Base-by-base conservation (phyloP, 2,888 invertebrate genomes). In the Ectemnius cavifrons region DNA sequence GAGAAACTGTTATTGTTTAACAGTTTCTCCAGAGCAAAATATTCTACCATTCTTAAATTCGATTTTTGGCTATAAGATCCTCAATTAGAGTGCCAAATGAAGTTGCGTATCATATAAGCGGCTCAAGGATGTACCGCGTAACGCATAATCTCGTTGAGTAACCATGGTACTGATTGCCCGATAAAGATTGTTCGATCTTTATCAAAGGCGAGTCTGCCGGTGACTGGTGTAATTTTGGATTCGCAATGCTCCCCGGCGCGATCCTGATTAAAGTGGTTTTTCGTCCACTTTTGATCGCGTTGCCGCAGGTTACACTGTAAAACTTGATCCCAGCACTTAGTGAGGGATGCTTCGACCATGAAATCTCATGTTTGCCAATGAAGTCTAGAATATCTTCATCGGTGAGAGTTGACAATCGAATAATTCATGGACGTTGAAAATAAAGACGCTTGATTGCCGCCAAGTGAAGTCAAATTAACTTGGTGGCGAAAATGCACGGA, bases 191-290 rank as follows among this genome's bases (percentile, higher is more conserved):
- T 2, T 52, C 58, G 80, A 80, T 80, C 73, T 47, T 77, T 79
- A 79, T 77, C 79, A 62, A n/a, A 60, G 16, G 16, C 63, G 58
- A 80, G 67, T 73, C 47, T 80, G 63, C 77, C 77, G 74, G 23
- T 23, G 23, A 23, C 77, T 77, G 68, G 70, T 58, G 74, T 77
- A 80, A 80, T 80, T 80, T 80, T 80, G 77, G 80, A 80, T 80
- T 80, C 77, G 77, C 62, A 72, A 80, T 71, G 71, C 77, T 67
- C 71, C 71, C 37, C 37, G 8, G 37, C 8, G 11, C 71, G 67
- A 61, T 66, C 73, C 67, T 67, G 68, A 71, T 79, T 73, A 79
- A 59, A 71, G 66, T 67, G 67, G 60, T 73, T 75, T 73, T 75
- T 71, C 58, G 63, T 60, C 23, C 68, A 60, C 63, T 45, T 45